Evolutionary conservation across 2,113 vertebrate species (phyloP).

Genomic region (Diadophis punctatus): DNA sequence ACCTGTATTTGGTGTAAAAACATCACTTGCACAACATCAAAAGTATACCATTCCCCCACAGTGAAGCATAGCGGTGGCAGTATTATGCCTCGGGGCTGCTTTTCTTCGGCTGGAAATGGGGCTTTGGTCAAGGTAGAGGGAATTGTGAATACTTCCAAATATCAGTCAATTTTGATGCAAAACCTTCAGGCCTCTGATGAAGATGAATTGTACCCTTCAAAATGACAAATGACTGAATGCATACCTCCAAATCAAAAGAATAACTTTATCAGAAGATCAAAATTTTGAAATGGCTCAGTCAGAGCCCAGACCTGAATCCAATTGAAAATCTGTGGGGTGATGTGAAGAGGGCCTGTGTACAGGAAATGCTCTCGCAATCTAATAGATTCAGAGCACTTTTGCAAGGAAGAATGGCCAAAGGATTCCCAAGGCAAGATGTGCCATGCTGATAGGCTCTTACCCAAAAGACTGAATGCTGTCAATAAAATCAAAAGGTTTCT

Average conservation of each 20-base stretch:
- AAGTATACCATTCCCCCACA: not conserved
- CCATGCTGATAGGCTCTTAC: not conserved
- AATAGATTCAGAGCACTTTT: not conserved
- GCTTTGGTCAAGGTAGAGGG: not conserved
- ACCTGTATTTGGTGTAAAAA: not conserved
- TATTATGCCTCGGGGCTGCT: not conserved
- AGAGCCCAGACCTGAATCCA: not conserved
- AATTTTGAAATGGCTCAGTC: not conserved
- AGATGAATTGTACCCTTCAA: not conserved
- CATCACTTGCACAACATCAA: not conserved
- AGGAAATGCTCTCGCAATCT: not conserved
- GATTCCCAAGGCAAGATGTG: not conserved
- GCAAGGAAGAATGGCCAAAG: not conserved
- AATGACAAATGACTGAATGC: not conserved
- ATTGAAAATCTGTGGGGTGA: too few relatives aligned
- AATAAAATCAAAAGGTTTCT: not conserved
- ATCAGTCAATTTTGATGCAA: not conserved
- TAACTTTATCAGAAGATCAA: not conserved
- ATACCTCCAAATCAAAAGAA: not conserved
- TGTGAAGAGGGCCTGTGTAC: too few relatives aligned
- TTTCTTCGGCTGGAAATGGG: not conserved
- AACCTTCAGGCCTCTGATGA: not conserved
- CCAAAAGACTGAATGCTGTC: not conserved
- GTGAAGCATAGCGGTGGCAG: not conserved
- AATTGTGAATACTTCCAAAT: not conserved